A percentile compares a stretch with the other conserved stretches of the same genome.
These are phyloP conservation scores for Alloplasta piceator DNA, from an alignment of 2,888 invertebrate species.

Conservation along the genomic window DNA sequence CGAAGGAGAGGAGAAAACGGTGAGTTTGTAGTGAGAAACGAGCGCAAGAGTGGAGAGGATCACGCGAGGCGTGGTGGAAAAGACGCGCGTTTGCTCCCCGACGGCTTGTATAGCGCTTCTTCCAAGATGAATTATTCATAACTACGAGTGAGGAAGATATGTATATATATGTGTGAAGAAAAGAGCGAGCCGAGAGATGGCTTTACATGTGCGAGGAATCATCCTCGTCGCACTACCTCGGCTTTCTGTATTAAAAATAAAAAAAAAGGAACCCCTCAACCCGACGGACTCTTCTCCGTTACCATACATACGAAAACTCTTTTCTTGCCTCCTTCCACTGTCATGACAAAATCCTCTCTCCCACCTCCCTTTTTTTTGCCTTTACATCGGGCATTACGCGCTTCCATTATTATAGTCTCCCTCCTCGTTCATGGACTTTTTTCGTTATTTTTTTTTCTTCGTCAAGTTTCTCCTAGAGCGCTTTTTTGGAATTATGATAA, in stretches of 20 bases:
- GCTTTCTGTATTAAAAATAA: conserved; percentile 1
- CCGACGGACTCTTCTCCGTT: conserved; percentile 67
- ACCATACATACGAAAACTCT: conserved; percentile 65
- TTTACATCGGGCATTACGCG: conserved; percentile 68
- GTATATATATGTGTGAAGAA: neutral
- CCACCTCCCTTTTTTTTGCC: conserved; percentile 51
- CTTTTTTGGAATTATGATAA: neutral
- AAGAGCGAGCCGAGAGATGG: conserved; percentile 37
- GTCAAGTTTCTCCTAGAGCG: neutral
- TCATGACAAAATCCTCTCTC: conserved; percentile 45
- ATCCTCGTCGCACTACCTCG: conserved; percentile 26
- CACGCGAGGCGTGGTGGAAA: conserved; percentile 75
- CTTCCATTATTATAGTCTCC: conserved; percentile 59
- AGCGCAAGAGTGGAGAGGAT: conserved; percentile 70
- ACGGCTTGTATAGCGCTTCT: conserved; percentile 72
- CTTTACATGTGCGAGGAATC: conserved; percentile 39
- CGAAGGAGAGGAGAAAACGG: too few relatives aligned
- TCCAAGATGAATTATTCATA: conserved; percentile 80
- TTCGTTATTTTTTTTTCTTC: neutral
- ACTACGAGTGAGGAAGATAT: conserved; percentile 57
- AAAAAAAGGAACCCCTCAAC: conserved; percentile 34
- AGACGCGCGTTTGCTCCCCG: conserved; percentile 72
- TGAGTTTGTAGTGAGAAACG: conserved; percentile 18
- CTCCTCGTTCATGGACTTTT: conserved; percentile 13
- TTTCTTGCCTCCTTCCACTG: conserved; percentile 20